Percentiles rank a stretch among this genome's conserved stretches.
Evolutionary conservation across 2,888 invertebrate genomes (phyloP).

Genomic region (Eumerus sabulonum): DNA sequence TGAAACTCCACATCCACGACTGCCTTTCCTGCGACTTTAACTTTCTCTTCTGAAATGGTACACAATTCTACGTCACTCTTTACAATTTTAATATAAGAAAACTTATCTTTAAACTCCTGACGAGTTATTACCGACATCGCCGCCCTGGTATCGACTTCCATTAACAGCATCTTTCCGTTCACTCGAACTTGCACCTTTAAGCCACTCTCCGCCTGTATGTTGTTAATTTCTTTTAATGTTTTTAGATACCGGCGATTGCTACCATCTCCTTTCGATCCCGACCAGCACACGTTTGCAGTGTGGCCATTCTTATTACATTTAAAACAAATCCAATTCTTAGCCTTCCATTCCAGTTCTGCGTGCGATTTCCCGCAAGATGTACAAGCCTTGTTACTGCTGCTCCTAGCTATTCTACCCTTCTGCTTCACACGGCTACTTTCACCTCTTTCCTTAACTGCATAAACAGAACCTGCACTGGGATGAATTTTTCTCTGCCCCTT

Average conservation of each 20-base stretch:
- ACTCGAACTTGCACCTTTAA: background rate
- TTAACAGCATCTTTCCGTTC: background rate
- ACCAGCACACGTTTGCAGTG: constrained; percentile 16
- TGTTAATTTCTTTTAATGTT: background rate
- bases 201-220: background rate
- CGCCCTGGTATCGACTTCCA: background rate
- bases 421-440: background rate
- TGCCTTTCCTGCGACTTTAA: background rate
- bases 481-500: constrained; percentile 22
- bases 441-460: constrained; percentile 2
- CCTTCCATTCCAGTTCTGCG: constrained; percentile 6
- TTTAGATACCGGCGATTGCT: background rate
- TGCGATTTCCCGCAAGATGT: constrained; percentile 14
- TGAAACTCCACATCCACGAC: constrained; percentile 2
- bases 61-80: no score
- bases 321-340: constrained; percentile 22
- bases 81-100: constrained; percentile 6
- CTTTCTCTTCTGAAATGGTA: no score
- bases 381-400: constrained; percentile 3
- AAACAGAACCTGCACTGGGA: background rate
- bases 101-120: background rate
- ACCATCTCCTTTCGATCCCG: background rate
- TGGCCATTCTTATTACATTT: constrained; percentile 28
- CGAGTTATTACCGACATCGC: background rate
- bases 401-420: background rate